Conservation (phyloP, 2,113 vertebrate species). For the Pristiophorus japonicus region DNA sequence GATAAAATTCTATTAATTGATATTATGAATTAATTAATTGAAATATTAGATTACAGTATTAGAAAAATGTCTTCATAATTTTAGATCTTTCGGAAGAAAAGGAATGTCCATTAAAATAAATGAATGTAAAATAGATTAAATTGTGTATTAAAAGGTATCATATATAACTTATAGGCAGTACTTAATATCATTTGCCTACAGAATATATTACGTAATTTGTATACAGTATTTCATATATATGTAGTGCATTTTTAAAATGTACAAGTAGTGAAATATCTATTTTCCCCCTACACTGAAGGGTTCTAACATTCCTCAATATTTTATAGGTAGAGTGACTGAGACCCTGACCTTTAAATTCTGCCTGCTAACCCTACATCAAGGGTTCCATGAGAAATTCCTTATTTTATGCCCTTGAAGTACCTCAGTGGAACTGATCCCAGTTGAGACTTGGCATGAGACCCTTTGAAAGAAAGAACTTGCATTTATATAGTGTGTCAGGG, state of each 20-base stretch:
- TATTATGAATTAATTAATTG: slow-evolving; percentile 39
- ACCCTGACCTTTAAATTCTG: not conserved
- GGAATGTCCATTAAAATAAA: not conserved
- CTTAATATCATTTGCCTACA: not conserved
- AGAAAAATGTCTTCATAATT: not conserved
- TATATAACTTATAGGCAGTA: not conserved
- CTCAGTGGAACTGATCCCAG: not conserved
- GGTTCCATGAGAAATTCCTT: not conserved
- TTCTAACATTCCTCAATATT: not conserved
- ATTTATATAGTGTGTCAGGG: not conserved
- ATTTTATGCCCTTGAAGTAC: not conserved
- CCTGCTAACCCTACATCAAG: not conserved
- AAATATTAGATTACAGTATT: slow-evolving; percentile 38
- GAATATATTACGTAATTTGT: slow-evolving; percentile 27
- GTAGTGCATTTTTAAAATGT: not conserved
- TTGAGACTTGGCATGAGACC: not conserved
- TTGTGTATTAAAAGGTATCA: slow-evolving; percentile 15
- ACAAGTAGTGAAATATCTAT: slow-evolving; percentile 32
- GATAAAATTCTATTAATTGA: too few species aligned
- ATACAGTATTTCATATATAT: slow-evolving; percentile 33
- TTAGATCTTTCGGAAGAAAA: not conserved
- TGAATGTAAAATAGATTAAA: not conserved
- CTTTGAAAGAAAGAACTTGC: not conserved
- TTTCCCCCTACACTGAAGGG: not conserved
- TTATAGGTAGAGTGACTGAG: not conserved